Evolutionary conservation across 1,140 invertebrate genomes (phyloP).

Genomic region (Seison nebaliae): DNA sequence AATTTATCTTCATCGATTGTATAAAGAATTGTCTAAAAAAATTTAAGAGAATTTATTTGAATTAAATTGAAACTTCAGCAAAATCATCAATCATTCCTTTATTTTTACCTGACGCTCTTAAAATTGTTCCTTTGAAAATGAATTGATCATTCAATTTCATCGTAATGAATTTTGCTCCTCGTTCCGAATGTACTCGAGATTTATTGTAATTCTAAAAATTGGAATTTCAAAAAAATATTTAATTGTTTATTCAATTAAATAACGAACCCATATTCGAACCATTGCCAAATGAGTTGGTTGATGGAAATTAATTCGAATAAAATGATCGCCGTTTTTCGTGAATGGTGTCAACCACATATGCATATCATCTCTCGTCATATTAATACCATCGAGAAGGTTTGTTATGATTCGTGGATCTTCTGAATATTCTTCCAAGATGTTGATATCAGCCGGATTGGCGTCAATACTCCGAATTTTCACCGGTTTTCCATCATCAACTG

Average conservation of each 20-base stretch:
- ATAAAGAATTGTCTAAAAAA: slow-evolving; percentile 45
- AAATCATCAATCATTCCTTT: slow-evolving; percentile 41
- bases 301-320: slow-evolving; percentile 36
- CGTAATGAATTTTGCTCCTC: slow-evolving; percentile 41
- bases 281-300: slow-evolving; percentile 36
- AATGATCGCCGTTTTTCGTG: slow-evolving; percentile 32
- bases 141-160: slow-evolving; percentile 40
- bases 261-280: slow-evolving; percentile 47
- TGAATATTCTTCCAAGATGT: slow-evolving; percentile 34
- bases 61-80: slow-evolving; percentile 41
- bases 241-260: slow-evolving; percentile 3
- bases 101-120: slow-evolving; percentile 42
- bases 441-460: slow-evolving; percentile 36
- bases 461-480: slow-evolving; percentile 29
- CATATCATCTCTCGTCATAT: slow-evolving; percentile 43
- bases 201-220: slow-evolving; percentile 52
- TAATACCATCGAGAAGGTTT: slow-evolving; percentile 42
- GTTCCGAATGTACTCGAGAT: slow-evolving; percentile 47
- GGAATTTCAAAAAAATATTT: slow-evolving; percentile 2
- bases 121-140: slow-evolving; percentile 53
- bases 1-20: slow-evolving; percentile 45
- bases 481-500: slow-evolving; percentile 35
- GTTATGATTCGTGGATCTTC: slow-evolving; percentile 35
- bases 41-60: not conserved
- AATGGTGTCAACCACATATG: slow-evolving; percentile 46